These are phyloP conservation scores for Rousettus madagascariensis DNA, from an alignment of 2,797 vertebrate genomes.

Conservation along the genomic window DNA sequence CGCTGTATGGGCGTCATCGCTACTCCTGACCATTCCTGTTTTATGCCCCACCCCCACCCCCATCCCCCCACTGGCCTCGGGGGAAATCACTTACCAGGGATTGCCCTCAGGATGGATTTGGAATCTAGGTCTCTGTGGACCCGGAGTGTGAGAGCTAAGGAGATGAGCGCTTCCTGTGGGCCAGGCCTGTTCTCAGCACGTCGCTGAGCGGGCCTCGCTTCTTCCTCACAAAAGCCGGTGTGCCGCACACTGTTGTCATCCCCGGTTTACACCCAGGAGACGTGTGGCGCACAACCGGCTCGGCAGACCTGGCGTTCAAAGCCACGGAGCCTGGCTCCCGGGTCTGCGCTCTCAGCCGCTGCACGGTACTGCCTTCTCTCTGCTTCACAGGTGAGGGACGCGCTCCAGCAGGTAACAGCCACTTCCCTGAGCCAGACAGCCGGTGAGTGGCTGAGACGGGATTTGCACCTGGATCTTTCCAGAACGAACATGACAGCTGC, in stretches of 20 bases:
- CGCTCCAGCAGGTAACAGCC: neutral
- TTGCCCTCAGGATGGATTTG: neutral
- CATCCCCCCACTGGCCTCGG: neutral
- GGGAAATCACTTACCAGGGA: neutral
- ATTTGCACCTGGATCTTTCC: neutral
- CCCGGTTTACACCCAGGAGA: neutral
- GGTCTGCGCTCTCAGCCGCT: neutral
- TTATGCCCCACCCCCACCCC: neutral
- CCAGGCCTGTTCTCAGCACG: neutral
- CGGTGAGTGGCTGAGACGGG: neutral
- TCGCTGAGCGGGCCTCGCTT: neutral
- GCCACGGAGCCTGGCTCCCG: neutral
- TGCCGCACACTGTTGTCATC: fast-evolving
- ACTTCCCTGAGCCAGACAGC: neutral
- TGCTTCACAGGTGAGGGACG: neutral
- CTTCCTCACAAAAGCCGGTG: fast-evolving
- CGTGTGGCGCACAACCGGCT: fast-evolving
- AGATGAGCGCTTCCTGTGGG: neutral
- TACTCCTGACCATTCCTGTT: neutral
- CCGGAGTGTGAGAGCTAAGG: too few species aligned
- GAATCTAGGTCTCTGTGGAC: neutral
- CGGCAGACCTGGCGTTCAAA: neutral
- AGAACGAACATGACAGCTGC: neutral
- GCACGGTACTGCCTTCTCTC: neutral
- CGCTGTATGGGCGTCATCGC: fast-evolving